Conservation (phyloP, 2,113 vertebrate species). For the Thalassoma bifasciatum region DNA sequence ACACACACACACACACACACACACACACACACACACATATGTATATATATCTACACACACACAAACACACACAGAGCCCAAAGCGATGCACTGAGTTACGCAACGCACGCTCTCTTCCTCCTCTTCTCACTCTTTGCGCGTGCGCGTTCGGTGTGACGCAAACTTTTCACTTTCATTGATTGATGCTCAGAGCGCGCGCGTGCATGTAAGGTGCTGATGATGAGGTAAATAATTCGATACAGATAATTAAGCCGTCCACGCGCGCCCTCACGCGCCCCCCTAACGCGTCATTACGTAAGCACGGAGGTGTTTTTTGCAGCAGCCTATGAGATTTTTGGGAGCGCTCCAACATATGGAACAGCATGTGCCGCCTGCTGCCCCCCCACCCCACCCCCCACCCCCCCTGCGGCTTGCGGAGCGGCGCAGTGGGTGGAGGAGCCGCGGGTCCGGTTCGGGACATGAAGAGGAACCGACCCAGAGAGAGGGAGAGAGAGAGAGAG, state of each 20-base stretch:
- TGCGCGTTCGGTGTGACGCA: slow-evolving; percentile 17
- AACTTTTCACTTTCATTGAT: slow-evolving; percentile 4
- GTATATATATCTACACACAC: not conserved
- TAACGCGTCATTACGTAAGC: slow-evolving; percentile 2
- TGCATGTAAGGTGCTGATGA: no score
- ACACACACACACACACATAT: no score
- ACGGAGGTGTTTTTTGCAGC: not conserved
- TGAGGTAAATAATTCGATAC: no score
- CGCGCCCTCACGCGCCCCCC: not conserved
- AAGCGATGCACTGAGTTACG: not conserved
- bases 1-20: slow-evolving; percentile 12
- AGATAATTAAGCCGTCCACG: no score
- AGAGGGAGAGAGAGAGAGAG: not conserved
- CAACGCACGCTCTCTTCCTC: not conserved
- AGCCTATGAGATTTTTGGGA: not conserved
- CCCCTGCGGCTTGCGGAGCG: not conserved
- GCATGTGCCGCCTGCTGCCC: not conserved
- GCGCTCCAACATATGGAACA: not conserved
- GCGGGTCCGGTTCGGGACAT: not conserved
- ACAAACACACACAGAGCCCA: not conserved
- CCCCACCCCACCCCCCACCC: no score
- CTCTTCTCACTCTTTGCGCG: slow-evolving; percentile 8
- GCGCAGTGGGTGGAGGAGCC: not conserved
- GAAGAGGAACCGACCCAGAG: no score
- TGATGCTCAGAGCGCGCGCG: not conserved